Base-by-base conservation (phyloP, 2,888 invertebrate genomes). In the Cephus pulcher region DNA sequence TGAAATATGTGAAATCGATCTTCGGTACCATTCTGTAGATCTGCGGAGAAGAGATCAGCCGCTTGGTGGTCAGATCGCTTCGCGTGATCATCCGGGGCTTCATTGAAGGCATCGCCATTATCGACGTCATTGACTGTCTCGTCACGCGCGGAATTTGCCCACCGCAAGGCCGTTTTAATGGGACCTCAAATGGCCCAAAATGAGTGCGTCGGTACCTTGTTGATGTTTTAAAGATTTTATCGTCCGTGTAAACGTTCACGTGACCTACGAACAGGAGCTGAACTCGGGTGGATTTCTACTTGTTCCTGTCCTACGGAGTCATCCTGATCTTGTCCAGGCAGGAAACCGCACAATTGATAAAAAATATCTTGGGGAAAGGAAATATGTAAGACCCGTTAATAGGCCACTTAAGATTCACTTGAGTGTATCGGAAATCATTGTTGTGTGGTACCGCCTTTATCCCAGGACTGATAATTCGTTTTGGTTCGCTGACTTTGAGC, bases 11-110 rank as follows among this genome's bases (percentile, higher is more conserved):
- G 23, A 56, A 2, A 56, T 56, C 23, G 56, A 23, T 23, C 23
- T 56, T 56, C 9, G 9, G 6, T 23, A 23, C 0, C 6, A 9
- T 23, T 56, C 6, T 9, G 6, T 1, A 0, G 23, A 56, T 56
- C 56, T 9, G 2, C 9, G 56, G 2, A 6, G 23, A 2, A 23
- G 23, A 56, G 56, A 56, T 56, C 56, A 56, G 23, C 56, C 15
- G 23, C 9, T 56, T 23, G 23, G 79, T 74, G 82, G 81, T 80
- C 79, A 79, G 78, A 82, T 82, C 82, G 82, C 80, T 82, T 79
- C 40, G 75, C 76, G 77, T 74, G 82, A 76, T 77, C 78, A 80
- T 81, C 80, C 79, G 77, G 77, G 81, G 80, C 81, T 76, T 78
- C 76, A 80, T 79, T 81, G 79, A 75, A 78, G 78, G 78, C 76